Base-by-base conservation (phyloP, 2,113 vertebrate species). In the Malurus alboscapulatus region DNA sequence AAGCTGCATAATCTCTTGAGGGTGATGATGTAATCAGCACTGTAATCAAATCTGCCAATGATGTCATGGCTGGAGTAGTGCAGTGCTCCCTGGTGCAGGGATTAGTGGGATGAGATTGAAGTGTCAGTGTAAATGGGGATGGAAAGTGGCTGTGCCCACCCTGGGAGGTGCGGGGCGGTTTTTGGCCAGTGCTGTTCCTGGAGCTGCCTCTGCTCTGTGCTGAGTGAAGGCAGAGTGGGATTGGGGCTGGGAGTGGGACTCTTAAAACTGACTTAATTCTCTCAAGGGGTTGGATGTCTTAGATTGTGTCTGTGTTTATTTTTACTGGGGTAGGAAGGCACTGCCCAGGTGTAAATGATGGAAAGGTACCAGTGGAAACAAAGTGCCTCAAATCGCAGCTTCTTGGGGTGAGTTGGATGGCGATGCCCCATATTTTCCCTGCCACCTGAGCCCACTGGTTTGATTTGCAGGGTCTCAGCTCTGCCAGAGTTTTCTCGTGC, bases 181-280 rank as follows among this genome's bases (percentile, higher is more conserved):
- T 13, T 42, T 10, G 54, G 48, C 34, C 80, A 32, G 44, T 2
- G 0, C 8, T 54, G 65, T 36, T 76, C 29, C 50, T 10, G 18
- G 72, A 50, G 26, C 80, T 83, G 53, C 38, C 57, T 54, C 59
- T 45, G 65, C 73, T 50, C 42, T 1, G 0, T 1, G 2, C 55
- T 3, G 1, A 0, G 36, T 0, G 0, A 40, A 44, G 42, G 50
- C 53, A 59, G 10, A 0, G 0, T 22, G 54, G 16, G 32, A 0
- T 21, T 27, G 44, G 26, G 58, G 20, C 34, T 80, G 63, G 38
- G 34, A 55, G 21, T 1, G 1, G 5, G n/a, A 24, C 21, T 32
- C 9, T 13, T 24, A 58, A 58, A 74, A 20, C 8, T 17, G 13
- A 36, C 40, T 38, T n/a, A 9, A 12, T 74, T 48, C 13, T 44